These are phyloP conservation scores for Nematolebias whitei DNA, from an alignment of 2,113 vertebrate species.

Conservation along the genomic window DNA sequence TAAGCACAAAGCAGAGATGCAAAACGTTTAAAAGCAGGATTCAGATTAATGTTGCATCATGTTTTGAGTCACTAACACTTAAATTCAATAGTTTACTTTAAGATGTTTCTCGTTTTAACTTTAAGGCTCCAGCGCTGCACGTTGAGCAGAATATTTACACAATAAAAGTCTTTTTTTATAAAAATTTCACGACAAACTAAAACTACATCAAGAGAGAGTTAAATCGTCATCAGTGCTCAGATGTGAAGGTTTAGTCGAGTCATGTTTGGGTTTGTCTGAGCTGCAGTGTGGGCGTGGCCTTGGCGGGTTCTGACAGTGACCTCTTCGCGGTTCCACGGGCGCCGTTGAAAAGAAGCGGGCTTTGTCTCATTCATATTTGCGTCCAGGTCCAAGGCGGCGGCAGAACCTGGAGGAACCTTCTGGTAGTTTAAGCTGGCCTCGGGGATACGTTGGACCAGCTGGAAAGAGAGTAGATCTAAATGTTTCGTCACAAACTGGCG, in stretches of 20 bases:
- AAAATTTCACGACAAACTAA: too few species aligned
- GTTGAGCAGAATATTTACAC: too few species aligned
- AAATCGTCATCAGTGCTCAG: neutral
- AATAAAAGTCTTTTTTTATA: too few species aligned
- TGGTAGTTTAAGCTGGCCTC: slow-evolving; percentile 97
- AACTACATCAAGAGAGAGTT: too few species aligned
- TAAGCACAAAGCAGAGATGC: too few species aligned
- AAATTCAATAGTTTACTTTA: too few species aligned
- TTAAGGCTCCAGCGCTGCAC: too few species aligned
- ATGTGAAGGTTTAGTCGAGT: too few species aligned
- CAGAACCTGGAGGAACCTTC: slow-evolving; percentile 91
- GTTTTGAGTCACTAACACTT: too few species aligned
- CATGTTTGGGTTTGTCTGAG: neutral
- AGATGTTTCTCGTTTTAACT: too few species aligned
- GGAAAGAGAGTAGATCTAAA: slow-evolving; percentile 53
- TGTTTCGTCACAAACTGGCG: slow-evolving; percentile 7
- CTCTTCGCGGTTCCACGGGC: slow-evolving; percentile 84
- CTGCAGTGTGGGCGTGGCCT: slow-evolving; percentile 46
- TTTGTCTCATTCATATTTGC: slow-evolving; percentile 90
- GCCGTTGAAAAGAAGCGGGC: slow-evolving; percentile 69
- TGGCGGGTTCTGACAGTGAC: slow-evolving; percentile 54
- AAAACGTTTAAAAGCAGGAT: too few species aligned
- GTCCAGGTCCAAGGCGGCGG: slow-evolving; percentile 84
- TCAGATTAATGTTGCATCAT: too few species aligned
- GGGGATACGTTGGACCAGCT: slow-evolving; percentile 95